Percentiles rank a stretch among this genome's conserved stretches.
phyloP scores from a whole-genome alignment of 2,113 vertebrate species.

The Excalfactoria chinensis region DNA sequence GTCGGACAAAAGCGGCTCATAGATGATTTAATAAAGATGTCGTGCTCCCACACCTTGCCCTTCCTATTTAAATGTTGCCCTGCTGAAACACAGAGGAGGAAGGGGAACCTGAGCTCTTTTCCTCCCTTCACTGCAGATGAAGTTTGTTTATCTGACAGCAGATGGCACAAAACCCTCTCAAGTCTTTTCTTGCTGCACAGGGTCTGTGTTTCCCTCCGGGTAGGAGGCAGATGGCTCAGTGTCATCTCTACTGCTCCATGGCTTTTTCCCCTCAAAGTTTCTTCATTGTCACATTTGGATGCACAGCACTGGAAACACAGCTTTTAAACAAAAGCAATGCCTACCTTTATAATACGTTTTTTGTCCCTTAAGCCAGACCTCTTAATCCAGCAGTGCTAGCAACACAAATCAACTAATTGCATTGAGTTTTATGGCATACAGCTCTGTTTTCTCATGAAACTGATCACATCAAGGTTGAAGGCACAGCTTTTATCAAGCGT shows the following conservation, averaged over 20 bases:
- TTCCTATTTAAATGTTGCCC: not conserved
- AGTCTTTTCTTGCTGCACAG: not conserved
- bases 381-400: not conserved
- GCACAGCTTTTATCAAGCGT: not conserved
- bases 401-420: not conserved
- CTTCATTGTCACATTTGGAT: not conserved
- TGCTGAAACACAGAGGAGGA: not conserved
- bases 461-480: not conserved
- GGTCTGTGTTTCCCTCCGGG: not conserved
- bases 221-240: not conserved
- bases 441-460: not conserved
- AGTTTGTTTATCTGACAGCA: constrained; percentile 26
- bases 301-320: not conserved
- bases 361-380: not conserved
- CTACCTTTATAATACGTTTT: accelerated
- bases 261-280: not conserved
- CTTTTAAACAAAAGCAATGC: not conserved
- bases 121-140: not conserved
- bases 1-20: not conserved
- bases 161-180: constrained; percentile 34
- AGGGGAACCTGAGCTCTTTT: not conserved
- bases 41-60: not conserved
- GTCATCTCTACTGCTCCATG: not conserved
- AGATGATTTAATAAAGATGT: constrained; percentile 37
- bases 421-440: not conserved